Evolutionary conservation across 2,113 vertebrate species (phyloP).

Genomic region (Parus major): DNA sequence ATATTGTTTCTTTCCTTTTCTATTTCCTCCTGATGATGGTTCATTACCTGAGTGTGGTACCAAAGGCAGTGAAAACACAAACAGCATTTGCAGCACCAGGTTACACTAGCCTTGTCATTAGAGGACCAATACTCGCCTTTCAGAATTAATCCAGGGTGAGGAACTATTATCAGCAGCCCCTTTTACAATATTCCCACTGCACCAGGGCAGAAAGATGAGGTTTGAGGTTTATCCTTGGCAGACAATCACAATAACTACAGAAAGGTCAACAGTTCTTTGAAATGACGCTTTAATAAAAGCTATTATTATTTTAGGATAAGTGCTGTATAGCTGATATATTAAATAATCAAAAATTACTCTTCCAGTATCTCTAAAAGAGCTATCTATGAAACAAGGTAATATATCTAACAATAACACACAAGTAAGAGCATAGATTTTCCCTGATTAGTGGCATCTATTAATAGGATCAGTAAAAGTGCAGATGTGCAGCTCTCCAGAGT

Average conservation of each 20-base stretch:
- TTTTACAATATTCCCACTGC: neutral
- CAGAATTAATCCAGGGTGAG: neutral
- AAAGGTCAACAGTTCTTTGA: neutral
- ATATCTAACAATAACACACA: neutral
- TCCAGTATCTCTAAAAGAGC: neutral
- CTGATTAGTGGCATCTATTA: neutral
- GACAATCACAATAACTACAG: neutral
- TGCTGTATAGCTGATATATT: neutral
- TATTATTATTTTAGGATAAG: neutral
- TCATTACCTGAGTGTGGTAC: accelerated
- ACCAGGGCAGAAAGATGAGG: neutral
- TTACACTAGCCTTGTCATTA: neutral
- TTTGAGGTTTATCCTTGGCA: neutral
- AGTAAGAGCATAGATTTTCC: neutral
- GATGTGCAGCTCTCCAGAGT: neutral
- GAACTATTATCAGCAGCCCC: neutral
- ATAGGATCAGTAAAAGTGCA: neutral
- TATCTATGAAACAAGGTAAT: neutral
- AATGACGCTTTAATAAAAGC: neutral
- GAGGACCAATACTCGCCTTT: neutral
- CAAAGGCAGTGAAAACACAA: neutral
- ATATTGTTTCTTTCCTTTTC: neutral
- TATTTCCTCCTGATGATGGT: neutral
- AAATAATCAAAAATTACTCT: neutral
- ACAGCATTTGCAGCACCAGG: neutral